Base-by-base conservation (phyloP, 2,113 vertebrate genomes). In the Sylvia atricapilla region DNA sequence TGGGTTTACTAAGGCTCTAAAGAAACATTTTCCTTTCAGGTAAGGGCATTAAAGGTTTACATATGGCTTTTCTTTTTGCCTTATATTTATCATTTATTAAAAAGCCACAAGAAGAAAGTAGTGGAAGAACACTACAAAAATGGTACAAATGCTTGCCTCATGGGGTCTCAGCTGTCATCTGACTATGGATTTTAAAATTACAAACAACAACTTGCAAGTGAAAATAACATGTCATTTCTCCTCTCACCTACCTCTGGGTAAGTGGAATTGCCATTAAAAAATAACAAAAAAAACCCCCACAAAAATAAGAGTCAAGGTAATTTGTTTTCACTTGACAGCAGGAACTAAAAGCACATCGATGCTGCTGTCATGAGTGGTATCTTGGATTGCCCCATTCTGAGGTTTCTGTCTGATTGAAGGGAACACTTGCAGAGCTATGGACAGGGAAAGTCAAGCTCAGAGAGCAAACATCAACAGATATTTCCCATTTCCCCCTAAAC, bases 271-370 rank as follows among this genome's bases (percentile, higher is more conserved):
- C 55, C 46, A 91, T 90, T 90, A 66, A 63, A 74, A 31, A 33
- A 3, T 2, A 22, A 30, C 15, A 11, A 20, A 30, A 30, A 58
- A 9, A n/a, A 58, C 13, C 8, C 12, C 20, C n/a, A 49, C 58
- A 50, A 39, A 56, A 70, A 67, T n/a, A 67, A 70, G 77, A 87
- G 58, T 59, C 67, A 81, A 87, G 60, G 73, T 76, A 87, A 90
- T 85, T 95, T 92, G 21, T 92, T 97, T 91, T 82, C 68, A 58
- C 49, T 77, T 92, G 93, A 60, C 84, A 95, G 52, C 63, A 79
- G 69, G 68, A 95, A 76, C 56, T 79, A 92, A 93, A 89, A 96
- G 58, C 59, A 58, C 43, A 91, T 95, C 9, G 44, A 9, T 11
- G 22, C 13, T 74, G 23, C 72, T 94, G 63, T 94, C 90, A 94